Percentiles rank a stretch among this genome's conserved stretches.
Conservation (phyloP, 2,797 vertebrate genomes). For the Acanthurus lineatus region DNA sequence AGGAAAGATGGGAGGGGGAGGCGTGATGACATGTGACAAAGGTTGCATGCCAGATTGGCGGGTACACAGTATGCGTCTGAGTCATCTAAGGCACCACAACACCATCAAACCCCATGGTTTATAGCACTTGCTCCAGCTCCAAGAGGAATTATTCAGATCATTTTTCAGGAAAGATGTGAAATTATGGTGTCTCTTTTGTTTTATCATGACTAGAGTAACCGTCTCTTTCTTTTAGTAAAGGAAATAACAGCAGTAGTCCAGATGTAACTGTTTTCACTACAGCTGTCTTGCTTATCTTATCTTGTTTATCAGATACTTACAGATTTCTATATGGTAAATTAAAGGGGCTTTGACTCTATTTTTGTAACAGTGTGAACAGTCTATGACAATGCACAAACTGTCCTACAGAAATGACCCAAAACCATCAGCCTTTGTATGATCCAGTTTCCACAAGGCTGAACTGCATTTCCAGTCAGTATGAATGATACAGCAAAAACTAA, state of each 20-base stretch:
- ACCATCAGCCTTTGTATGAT: not conserved
- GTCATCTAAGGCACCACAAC: constrained; percentile 69
- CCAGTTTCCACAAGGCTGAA: not conserved
- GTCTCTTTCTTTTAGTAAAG: not conserved
- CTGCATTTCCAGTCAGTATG: not conserved
- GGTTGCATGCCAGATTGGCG: constrained; percentile 78
- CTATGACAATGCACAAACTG: not conserved
- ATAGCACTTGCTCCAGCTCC: constrained; percentile 43
- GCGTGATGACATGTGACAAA: constrained; percentile 75
- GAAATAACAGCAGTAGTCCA: not conserved
- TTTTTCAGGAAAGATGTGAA: constrained; percentile 22
- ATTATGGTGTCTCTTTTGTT: not conserved
- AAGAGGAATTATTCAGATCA: constrained; percentile 34
- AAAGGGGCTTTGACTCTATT: not conserved
- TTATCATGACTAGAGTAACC: not conserved
- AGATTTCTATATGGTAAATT: not conserved
- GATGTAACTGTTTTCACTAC: not conserved
- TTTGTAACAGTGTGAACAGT: not conserved
- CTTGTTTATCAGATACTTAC: not conserved
- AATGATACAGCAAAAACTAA: not conserved
- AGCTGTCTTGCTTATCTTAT: too few species aligned
- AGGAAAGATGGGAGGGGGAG: constrained; percentile 71
- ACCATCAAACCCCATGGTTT: constrained; percentile 60
- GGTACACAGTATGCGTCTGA: constrained; percentile 75
- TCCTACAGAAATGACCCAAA: not conserved